These are phyloP conservation scores for Ectemnius continuus DNA, from an alignment of 2,888 invertebrate genomes.

Conservation along the genomic window DNA sequence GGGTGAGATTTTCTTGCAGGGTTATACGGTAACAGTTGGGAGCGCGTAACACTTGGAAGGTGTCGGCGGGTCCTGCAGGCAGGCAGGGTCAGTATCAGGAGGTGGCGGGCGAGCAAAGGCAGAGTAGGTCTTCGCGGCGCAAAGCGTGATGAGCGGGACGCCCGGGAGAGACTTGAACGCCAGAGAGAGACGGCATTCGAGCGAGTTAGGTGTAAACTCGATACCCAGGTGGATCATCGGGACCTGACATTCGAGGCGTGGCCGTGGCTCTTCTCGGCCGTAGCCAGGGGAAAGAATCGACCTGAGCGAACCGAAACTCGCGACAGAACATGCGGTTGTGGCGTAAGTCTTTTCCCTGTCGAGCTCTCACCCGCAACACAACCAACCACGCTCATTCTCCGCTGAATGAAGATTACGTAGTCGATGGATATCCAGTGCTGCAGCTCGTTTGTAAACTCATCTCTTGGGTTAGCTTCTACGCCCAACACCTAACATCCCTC, in stretches of 20 bases:
- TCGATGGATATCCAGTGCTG: too few relatives aligned
- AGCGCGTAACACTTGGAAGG: constrained; percentile 73
- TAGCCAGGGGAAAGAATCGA: constrained; percentile 32
- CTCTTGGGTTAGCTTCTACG: too few relatives aligned
- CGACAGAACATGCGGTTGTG: constrained; percentile 26
- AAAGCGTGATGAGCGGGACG: constrained; percentile 13
- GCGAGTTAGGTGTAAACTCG: constrained; percentile 56
- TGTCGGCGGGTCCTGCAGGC: constrained; percentile 63
- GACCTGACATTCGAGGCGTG: constrained; percentile 56
- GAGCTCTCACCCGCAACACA: constrained; percentile 2
- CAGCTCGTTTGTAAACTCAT: too few relatives aligned
- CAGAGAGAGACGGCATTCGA: constrained; percentile 43
- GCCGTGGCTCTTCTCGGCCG: constrained; percentile 15
- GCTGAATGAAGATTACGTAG: too few relatives aligned
- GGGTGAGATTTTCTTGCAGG: constrained; percentile 65
- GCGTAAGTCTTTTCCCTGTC: constrained; percentile 20
- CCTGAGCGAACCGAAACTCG: constrained; percentile 32
- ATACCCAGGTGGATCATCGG: constrained; percentile 61
- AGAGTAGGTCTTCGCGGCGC: constrained; percentile 56
- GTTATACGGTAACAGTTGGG: constrained; percentile 60
- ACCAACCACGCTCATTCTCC: too few relatives aligned
- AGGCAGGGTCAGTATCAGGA: constrained; percentile 57
- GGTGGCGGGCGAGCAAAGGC: constrained; percentile 44
- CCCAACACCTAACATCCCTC: too few relatives aligned
- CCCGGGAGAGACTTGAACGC: constrained; percentile 10